phyloP scores from a whole-genome alignment of 2,113 vertebrate species.

The Limanda limanda region DNA sequence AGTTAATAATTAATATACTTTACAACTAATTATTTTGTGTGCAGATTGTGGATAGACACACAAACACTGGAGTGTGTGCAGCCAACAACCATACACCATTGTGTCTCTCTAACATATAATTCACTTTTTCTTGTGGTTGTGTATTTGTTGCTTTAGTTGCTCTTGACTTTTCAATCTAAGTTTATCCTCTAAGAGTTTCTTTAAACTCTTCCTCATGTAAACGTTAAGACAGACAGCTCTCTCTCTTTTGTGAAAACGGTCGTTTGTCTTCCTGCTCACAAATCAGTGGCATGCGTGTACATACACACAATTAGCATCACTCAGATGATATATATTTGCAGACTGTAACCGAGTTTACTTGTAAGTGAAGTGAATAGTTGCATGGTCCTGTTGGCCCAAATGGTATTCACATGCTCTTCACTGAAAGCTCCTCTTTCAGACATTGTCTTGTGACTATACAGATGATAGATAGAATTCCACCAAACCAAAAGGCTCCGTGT shows the following conservation, averaged over 20 bases:
- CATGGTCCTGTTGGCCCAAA: constrained; percentile 53
- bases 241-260: neutral
- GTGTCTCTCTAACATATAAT: neutral
- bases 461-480: constrained; percentile 36
- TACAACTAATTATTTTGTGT: too few relatives aligned
- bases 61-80: neutral
- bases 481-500: constrained; percentile 29
- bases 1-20: too few relatives aligned
- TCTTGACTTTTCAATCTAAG: neutral
- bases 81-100: constrained; percentile 10
- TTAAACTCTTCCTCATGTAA: too few relatives aligned
- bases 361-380: constrained; percentile 51
- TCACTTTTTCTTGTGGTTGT: constrained; percentile 7
- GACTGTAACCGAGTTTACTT: constrained; percentile 39
- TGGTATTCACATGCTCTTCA: constrained; percentile 56
- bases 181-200: too few relatives aligned
- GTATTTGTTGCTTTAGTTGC: constrained; percentile 5
- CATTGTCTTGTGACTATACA: constrained; percentile 58
- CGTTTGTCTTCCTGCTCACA: neutral
- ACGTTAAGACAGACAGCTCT: too few relatives aligned
- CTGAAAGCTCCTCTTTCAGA: constrained; percentile 51
- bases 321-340: constrained; percentile 31
- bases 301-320: neutral
- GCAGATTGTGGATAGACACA: too few relatives aligned
- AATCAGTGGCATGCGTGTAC: neutral